Evolutionary conservation across 1,140 invertebrate genomes (phyloP), one percentile per base, ranked within the genome.

Genomic region (Drosophila parvula): DNA sequence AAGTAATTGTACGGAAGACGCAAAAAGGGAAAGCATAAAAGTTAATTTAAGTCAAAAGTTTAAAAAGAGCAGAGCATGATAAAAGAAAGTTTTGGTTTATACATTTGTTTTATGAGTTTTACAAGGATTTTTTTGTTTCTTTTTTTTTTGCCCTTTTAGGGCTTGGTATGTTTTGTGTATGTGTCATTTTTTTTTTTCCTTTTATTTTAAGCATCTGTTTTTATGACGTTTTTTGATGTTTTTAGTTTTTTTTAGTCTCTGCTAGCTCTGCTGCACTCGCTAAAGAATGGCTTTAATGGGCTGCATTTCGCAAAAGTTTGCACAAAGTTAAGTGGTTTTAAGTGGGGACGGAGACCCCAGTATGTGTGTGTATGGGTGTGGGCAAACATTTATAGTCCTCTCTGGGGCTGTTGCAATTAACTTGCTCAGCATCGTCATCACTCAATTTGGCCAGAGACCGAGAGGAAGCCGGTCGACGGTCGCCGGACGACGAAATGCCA

Each of bases 61-160:
- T 74, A 89, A 90, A 90, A 89, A 89, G 83, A 88, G 83, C 83
- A 88, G 83, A 88, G 83, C 80, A 80, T 88, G 83, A 80, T 88
- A 88, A 89, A 78, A 89, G 80, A 88, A 83, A 83, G 67, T 88
- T 86, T 88, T 81, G 60, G 71, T 75, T 89, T 83, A 88, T 88
- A 89, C 81, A 80, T 83, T 88, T 83, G 73, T 83, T 89, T 88
- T 83, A 78, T 80, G 84, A 83, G 76, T 88, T 77, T 85, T 79
- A 88, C 41, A 88, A 88, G 64, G 79, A 36, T 70, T 70, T 63
- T 70, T 22, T 22, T 22, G 22, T 22, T 22, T 22, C 3, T 22
- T 22, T 22, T 70, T 43, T 59, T 51, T 71, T 59, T 60, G 50
- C 50, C 32, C 53, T 60, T 62, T 16, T 48, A 36, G 48, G n/a